phyloP scores from a whole-genome alignment of 92 coral and sea anemone genomes.

The Muricea muricata region DNA sequence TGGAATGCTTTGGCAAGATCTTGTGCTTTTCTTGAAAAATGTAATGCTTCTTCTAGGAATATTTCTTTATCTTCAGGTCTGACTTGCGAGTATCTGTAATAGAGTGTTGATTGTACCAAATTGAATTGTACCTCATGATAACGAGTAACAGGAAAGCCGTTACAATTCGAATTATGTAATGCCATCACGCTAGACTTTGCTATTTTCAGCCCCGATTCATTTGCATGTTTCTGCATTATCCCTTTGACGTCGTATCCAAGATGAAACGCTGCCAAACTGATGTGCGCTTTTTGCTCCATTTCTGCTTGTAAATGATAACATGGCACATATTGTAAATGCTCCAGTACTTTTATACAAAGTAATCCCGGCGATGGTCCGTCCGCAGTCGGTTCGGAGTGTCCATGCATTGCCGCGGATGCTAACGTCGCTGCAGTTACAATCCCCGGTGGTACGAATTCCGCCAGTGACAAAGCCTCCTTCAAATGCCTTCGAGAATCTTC shows the following conservation, averaged over 20 bases:
- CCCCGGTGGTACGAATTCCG: conserved; percentile 34
- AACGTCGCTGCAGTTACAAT: conserved; percentile 34
- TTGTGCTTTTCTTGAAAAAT: conserved; percentile 7
- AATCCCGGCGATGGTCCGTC: not conserved
- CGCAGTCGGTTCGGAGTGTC: not conserved
- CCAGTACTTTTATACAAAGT: not conserved
- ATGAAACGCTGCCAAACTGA: conserved; percentile 12
- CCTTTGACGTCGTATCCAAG: not conserved
- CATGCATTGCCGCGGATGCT: conserved; percentile 15
- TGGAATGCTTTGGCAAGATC: conserved; percentile 9
- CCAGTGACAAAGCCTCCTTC: not conserved
- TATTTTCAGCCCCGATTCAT: not conserved
- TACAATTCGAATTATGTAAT: not conserved
- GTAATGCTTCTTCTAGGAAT: conserved; percentile 27
- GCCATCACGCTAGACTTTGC: not conserved
- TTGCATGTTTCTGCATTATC: not conserved
- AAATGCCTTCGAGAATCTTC: not conserved
- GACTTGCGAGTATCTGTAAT: conserved; percentile 15
- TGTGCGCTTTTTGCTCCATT: conserved; percentile 36
- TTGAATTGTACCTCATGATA: conserved; percentile 27
- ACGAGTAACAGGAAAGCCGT: not conserved
- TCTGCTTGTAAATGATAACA: not conserved
- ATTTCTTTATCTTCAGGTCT: not conserved
- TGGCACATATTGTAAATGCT: not conserved
- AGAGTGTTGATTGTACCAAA: conserved; percentile 12